Evolutionary conservation across 1,140 invertebrate genomes (phyloP).

Genomic region (Tetramorium simillimum): DNA sequence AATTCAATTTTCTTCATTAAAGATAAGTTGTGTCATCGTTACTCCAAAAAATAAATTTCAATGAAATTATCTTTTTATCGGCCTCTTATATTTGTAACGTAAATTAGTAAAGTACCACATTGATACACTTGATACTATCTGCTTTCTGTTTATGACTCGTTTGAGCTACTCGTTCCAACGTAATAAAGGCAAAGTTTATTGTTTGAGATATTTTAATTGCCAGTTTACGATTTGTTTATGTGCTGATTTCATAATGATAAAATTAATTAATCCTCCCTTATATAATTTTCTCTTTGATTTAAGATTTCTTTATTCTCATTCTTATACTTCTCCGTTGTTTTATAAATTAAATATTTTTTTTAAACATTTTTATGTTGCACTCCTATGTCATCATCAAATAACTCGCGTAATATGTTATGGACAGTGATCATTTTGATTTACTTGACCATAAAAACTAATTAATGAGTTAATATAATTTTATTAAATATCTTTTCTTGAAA

Average conservation of each 20-base stretch:
- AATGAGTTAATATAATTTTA: background rate
- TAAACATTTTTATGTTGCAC: background rate
- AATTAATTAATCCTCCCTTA: background rate
- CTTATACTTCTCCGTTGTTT: background rate
- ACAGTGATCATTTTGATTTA: background rate
- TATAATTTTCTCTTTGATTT: background rate
- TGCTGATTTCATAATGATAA: background rate
- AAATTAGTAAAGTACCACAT: background rate
- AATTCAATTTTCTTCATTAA: background rate
- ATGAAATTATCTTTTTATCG: background rate
- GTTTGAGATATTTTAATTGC: background rate
- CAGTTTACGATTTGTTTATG: conserved; percentile 1
- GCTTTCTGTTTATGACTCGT: background rate
- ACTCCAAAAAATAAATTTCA: background rate
- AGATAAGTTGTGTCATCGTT: background rate
- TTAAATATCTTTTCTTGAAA: background rate
- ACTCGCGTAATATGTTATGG: background rate
- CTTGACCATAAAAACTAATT: background rate
- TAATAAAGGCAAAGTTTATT: conserved; percentile 8
- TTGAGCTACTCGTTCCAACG: background rate
- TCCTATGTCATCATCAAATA: background rate
- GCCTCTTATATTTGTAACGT: background rate
- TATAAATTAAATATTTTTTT: background rate
- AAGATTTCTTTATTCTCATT: background rate
- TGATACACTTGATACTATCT: background rate